phyloP scores from a whole-genome alignment of 2,113 vertebrate species.

The Cairina moschata region DNA sequence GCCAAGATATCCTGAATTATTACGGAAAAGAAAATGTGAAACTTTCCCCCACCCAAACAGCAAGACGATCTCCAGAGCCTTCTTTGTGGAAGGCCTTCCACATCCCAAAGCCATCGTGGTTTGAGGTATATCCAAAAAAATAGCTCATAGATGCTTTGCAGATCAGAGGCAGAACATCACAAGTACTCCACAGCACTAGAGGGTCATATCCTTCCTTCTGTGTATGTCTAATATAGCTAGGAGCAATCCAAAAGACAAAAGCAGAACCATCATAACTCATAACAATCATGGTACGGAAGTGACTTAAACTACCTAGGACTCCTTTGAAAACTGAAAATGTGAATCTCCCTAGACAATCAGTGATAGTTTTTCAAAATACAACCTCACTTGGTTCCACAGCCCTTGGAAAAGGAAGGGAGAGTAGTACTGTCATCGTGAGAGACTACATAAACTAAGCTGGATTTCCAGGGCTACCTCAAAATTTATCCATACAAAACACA shows the following conservation, averaged over 20 bases:
- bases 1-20: background rate
- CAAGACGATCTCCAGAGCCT: background rate
- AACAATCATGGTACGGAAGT: background rate
- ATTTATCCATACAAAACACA: background rate
- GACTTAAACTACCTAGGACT: background rate
- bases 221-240: background rate
- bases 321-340: background rate
- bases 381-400: background rate
- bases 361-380: background rate
- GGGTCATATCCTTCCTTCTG: background rate
- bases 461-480: background rate
- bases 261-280: background rate
- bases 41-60: background rate
- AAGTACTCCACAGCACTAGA: background rate
- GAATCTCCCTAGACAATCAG: no score
- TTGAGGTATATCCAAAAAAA: background rate
- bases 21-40: background rate
- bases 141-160: background rate
- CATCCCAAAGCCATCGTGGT: background rate
- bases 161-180: background rate
- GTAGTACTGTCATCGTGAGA: background rate
- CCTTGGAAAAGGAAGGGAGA: background rate
- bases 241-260: background rate
- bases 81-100: background rate
- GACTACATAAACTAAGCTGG: background rate